These are phyloP conservation scores for Smithornis capensis DNA, from an alignment of 2,113 vertebrate species.

Conservation along the genomic window DNA sequence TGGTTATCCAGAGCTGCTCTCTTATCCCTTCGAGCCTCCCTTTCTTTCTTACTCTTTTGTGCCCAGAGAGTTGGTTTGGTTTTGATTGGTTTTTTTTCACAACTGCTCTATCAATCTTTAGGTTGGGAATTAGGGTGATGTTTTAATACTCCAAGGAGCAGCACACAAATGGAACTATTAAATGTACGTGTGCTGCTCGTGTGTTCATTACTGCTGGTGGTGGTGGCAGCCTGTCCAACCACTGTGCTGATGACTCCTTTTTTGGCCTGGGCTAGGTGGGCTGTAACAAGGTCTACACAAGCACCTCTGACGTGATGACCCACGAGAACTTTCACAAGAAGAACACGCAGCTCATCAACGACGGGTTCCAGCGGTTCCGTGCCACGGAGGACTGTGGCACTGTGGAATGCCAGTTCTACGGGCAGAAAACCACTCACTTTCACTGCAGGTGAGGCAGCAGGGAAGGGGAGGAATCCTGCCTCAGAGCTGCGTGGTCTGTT, in stretches of 20 bases:
- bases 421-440: slow-evolving; percentile 99
- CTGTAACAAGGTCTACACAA: slow-evolving; percentile 99
- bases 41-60: neutral
- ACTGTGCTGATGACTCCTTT: neutral
- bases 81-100: neutral
- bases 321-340: slow-evolving; percentile 99
- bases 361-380: slow-evolving; percentile 98
- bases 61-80: neutral
- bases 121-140: slow-evolving; percentile 1
- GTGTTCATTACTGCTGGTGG: neutral
- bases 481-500: neutral
- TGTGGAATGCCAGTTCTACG: slow-evolving; percentile 94
- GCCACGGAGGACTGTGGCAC: slow-evolving; percentile 97
- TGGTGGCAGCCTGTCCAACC: neutral
- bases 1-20: neutral
- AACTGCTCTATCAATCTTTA: neutral
- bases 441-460: slow-evolving; percentile 89
- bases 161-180: neutral
- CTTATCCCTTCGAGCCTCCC: neutral
- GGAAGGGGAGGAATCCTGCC: neutral
- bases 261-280: slow-evolving; percentile 83
- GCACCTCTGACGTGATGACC: slow-evolving; percentile 98
- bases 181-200: neutral
- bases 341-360: slow-evolving; percentile 98
- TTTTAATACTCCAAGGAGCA: slow-evolving; percentile 5